A percentile compares a stretch with the other conserved stretches of the same genome.
Conservation (phyloP, 2,888 invertebrate genomes). For the Sesia bembeciformis region DNA sequence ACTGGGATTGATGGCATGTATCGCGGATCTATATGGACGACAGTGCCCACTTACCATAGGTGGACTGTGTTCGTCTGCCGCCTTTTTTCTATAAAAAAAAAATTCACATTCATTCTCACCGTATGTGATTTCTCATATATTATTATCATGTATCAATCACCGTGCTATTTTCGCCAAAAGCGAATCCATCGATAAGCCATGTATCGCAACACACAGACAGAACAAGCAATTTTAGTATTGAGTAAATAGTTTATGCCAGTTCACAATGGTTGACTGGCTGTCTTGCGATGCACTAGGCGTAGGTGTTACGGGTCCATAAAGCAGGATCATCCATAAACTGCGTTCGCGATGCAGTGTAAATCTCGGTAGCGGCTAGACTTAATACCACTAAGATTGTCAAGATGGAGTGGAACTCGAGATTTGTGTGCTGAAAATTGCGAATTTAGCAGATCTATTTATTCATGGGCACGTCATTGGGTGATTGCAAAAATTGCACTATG, state of each 20-base stretch:
- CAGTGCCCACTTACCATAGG: too few relatives aligned
- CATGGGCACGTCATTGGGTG: background rate
- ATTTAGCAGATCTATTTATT: constrained; percentile 5
- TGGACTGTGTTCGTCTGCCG: too few relatives aligned
- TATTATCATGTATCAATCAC: too few relatives aligned
- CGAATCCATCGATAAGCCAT: too few relatives aligned
- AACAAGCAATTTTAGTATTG: background rate
- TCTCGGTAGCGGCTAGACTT: constrained; percentile 11
- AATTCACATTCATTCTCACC: too few relatives aligned
- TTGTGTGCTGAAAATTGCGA: constrained; percentile 8
- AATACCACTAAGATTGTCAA: background rate
- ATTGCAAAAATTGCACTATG: background rate
- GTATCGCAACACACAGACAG: too few relatives aligned
- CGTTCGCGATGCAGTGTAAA: constrained; percentile 20
- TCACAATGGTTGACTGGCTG: background rate
- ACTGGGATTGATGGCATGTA: too few relatives aligned
- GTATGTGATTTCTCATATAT: too few relatives aligned
- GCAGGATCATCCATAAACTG: constrained; percentile 24
- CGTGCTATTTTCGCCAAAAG: too few relatives aligned
- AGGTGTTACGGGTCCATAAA: constrained; percentile 27
- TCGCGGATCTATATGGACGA: too few relatives aligned
- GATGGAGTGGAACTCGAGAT: constrained; percentile 3
- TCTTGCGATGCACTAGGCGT: constrained; percentile 9
- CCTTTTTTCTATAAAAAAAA: too few relatives aligned
- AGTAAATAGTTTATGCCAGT: background rate